Conservation (phyloP, 2,888 invertebrate species). For the Tenthredo mesomela region DNA sequence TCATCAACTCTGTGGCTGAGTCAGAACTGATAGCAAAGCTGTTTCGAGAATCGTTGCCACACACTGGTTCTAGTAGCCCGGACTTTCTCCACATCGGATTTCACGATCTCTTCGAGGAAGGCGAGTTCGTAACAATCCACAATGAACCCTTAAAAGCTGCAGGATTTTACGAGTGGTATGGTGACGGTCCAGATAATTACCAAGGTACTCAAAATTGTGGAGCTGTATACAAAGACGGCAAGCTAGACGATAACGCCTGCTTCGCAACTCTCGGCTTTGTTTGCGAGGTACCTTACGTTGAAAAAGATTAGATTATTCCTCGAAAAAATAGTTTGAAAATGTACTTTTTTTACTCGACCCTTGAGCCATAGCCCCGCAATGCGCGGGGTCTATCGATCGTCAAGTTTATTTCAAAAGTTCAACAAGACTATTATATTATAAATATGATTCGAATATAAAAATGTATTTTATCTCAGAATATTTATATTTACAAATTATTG, state of each 20-base stretch:
- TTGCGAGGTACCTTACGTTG: not conserved
- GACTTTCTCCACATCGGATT: constrained; percentile 19
- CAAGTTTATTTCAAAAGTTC: too few species aligned
- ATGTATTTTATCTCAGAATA: too few species aligned
- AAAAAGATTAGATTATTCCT: too few species aligned
- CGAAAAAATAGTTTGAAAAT: too few species aligned
- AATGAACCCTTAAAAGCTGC: not conserved
- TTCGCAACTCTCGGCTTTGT: not conserved
- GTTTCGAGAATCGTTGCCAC: not conserved
- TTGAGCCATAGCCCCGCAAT: too few species aligned
- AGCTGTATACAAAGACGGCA: not conserved
- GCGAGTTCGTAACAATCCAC: constrained; percentile 34
- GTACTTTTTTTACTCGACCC: too few species aligned
- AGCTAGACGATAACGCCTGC: not conserved
- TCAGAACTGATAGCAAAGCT: not conserved
- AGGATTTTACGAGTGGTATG: not conserved
- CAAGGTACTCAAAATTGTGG: not conserved
- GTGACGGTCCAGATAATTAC: not conserved
- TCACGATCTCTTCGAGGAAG: constrained; percentile 39
- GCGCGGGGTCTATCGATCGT: too few species aligned
- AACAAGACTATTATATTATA: too few species aligned
- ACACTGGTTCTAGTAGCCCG: not conserved
- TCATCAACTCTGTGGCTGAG: constrained; percentile 31
- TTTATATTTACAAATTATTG: too few species aligned
- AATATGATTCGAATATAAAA: too few species aligned